Base-by-base conservation (phyloP, 1,140 invertebrate genomes). In the Nixonia krombeini region DNA sequence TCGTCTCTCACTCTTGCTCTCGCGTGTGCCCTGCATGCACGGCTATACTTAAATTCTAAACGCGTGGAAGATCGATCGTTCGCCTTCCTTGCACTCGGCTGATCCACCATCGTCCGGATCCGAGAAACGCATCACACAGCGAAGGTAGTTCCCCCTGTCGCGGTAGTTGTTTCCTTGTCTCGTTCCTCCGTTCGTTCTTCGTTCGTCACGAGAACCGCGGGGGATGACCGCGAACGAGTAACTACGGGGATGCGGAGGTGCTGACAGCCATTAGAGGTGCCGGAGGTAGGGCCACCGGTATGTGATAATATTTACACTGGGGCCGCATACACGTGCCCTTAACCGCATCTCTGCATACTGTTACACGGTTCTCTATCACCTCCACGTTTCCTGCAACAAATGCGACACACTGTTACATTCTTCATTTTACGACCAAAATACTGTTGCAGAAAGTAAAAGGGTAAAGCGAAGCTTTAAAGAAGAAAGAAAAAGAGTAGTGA, bases 301-400 rank as follows among this genome's bases (percentile, higher is more conserved):
- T 94, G 88, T 95, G 93, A 89, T 94, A 95, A 89, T 94, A 96
- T 91, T 95, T 96, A 91, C 94, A 96, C 85, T 92, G 89, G 83
- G 92, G 91, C 82, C 94, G 92, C 76, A 90, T 89, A 86, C 94
- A 96, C 84, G 93, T 91, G 80, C 94, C 94, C 83, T 94, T 94
- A 78, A 93, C 94, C 84, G 93, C 93, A 89, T 96, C 94, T 83
- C 94, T 93, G 87, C 95, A 97, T 76, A 96, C 94, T 83, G 94
- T 94, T 87, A 96, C 94, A 85, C 93, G 91, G 84, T 94, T 93
- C 86, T 95, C 94, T 87, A 91, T 91, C 88, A 96, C 93, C 90
- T 96, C 94, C 88, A 96, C 93, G 87, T 94, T 93, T 89, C 94
- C 94, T 96, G 87, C 66, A 82, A 85, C 44, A 61, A 74, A 47